Conservation (phyloP, 2,113 vertebrate species). For the Cololabis saira region DNA sequence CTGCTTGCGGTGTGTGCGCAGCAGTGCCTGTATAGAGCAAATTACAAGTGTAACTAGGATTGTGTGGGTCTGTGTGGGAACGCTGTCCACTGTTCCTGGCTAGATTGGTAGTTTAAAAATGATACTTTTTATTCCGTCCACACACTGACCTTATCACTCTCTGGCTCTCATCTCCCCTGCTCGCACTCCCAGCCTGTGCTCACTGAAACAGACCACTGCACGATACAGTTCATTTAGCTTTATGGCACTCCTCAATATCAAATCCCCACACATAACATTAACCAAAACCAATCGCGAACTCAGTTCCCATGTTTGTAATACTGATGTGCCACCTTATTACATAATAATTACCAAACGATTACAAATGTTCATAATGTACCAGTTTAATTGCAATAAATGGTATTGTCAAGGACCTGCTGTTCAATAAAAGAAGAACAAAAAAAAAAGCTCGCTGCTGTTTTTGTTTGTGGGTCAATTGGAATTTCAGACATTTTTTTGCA, state of each 20-base stretch:
- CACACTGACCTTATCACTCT: slow-evolving; percentile 53
- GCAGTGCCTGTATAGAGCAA: slow-evolving; percentile 16
- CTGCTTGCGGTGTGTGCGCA: slow-evolving; percentile 22
- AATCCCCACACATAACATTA: slow-evolving; percentile 62
- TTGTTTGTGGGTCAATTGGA: slow-evolving; percentile 39
- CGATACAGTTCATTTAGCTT: slow-evolving; percentile 69
- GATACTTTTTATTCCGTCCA: slow-evolving; percentile 58
- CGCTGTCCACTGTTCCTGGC: slow-evolving; percentile 40
- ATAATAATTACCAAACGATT: slow-evolving; percentile 62
- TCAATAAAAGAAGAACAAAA: slow-evolving; percentile 16
- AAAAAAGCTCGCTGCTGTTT: slow-evolving; percentile 31
- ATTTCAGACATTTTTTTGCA: slow-evolving; percentile 8
- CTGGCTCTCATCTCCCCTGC: slow-evolving; percentile 31
- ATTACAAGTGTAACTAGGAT: slow-evolving; percentile 15
- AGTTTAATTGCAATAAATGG: slow-evolving; percentile 60
- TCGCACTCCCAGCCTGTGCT: slow-evolving; percentile 34
- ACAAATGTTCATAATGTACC: slow-evolving; percentile 47
- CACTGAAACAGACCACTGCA: slow-evolving; percentile 45
- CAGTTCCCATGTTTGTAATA: slow-evolving; percentile 48
- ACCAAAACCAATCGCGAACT: slow-evolving; percentile 40
- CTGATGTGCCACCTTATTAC: slow-evolving; percentile 33
- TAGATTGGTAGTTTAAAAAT: slow-evolving; percentile 46
- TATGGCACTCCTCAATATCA: slow-evolving; percentile 59
- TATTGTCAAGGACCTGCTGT: slow-evolving; percentile 19
- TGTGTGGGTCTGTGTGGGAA: slow-evolving; percentile 28